Percentiles rank a stretch among this genome's conserved stretches.
phyloP scores from a whole-genome alignment of 1,140 invertebrate genomes.

The Orchestia grillus region DNA sequence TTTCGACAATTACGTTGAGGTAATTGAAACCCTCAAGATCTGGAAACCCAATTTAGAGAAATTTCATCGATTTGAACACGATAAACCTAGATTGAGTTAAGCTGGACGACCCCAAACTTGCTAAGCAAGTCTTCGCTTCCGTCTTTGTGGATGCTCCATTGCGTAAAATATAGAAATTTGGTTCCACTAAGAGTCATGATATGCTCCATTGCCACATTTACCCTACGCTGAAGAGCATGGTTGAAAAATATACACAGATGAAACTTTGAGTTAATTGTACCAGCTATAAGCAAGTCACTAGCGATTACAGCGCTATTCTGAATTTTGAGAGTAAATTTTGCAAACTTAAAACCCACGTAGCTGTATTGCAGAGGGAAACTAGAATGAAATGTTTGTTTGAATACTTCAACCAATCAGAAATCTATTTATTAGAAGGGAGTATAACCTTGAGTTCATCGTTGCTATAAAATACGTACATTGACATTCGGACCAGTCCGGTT shows the following conservation, averaged over 20 bases:
- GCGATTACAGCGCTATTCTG: background rate
- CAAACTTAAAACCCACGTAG: background rate
- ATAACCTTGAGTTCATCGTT: no score
- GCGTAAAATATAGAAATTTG: background rate
- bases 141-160: background rate
- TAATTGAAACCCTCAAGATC: background rate
- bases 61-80: no score
- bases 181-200: background rate
- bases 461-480: no score
- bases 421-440: background rate
- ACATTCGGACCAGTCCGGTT: no score
- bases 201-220: background rate
- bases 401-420: background rate
- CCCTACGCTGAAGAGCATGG: background rate
- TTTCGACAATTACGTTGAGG: background rate
- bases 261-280: background rate
- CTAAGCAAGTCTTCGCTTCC: background rate
- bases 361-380: background rate
- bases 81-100: no score
- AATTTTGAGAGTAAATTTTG: slow-evolving; percentile 1
- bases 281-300: background rate
- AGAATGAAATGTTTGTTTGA: background rate
- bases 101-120: background rate
- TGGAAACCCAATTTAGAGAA: no score
- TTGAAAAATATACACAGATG: background rate